Conservation (phyloP, 2,113 vertebrate genomes). For the Dasyurus viverrinus region DNA sequence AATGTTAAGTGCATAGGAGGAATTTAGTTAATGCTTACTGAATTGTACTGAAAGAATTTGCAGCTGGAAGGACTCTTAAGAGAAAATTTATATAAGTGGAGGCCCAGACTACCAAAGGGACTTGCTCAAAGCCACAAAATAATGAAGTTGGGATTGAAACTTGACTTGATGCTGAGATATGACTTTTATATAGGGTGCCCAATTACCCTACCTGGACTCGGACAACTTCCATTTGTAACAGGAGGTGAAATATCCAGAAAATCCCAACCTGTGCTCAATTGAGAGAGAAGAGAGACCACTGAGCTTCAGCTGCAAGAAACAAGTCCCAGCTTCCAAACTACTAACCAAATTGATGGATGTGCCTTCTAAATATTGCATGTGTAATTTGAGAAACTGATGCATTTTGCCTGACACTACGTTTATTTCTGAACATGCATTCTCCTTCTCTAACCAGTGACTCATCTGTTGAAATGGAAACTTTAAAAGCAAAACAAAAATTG, state of each 20-base stretch:
- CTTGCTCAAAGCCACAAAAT: background rate
- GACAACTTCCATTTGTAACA: background rate
- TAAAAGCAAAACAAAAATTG: background rate
- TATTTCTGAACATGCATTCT: background rate
- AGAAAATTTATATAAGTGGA: background rate
- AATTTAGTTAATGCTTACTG: background rate
- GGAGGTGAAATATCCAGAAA: too few species aligned
- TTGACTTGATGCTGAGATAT: too few species aligned
- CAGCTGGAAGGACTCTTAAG: background rate
- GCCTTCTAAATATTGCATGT: background rate
- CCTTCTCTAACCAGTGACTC: background rate
- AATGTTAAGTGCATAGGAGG: too few species aligned
- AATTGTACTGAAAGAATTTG: background rate
- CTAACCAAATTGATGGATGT: background rate
- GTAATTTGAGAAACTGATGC: fast-evolving
- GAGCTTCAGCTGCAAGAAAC: too few species aligned
- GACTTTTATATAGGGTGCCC: background rate
- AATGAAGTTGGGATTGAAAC: background rate
- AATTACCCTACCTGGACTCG: background rate
- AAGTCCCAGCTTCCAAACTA: too few species aligned
- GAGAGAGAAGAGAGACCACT: background rate
- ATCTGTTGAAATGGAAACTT: background rate
- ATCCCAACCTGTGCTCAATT: too few species aligned
- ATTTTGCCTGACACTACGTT: background rate
- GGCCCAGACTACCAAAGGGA: background rate